phyloP scores from a whole-genome alignment of 2,888 invertebrate species.

The Periphyllus acericola region DNA sequence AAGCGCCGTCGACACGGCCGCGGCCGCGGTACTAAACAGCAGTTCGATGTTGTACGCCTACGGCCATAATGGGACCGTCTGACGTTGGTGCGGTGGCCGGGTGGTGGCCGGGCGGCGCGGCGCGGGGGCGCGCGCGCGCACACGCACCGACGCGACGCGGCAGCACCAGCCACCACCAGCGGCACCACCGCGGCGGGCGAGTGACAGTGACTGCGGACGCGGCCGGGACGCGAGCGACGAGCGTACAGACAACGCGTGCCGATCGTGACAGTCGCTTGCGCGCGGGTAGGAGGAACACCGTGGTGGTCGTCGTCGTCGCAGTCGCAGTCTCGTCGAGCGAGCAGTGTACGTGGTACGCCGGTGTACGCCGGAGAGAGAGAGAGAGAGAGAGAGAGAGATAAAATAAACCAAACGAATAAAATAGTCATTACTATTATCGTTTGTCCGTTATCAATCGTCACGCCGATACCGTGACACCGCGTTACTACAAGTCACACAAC shows the following conservation, averaged over 20 bases:
- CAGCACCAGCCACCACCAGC: background rate
- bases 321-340: too few species aligned
- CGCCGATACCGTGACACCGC: background rate
- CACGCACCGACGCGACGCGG: background rate
- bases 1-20: background rate
- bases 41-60: slow-evolving; percentile 52
- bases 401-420: background rate
- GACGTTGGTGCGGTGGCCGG: background rate
- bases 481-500: background rate
- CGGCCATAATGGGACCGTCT: slow-evolving; percentile 45
- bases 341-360: background rate
- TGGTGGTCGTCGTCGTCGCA: background rate
- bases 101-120: background rate
- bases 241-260: slow-evolving; percentile 47
- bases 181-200: background rate
- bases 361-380: background rate
- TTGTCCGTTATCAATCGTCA: slow-evolving; percentile 13
- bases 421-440: background rate
- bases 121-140: background rate
- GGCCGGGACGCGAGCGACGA: slow-evolving; percentile 6
- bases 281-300: background rate
- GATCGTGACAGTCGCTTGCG: slow-evolving; percentile 9
- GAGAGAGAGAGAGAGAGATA: background rate
- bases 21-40: background rate
- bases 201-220: background rate